Evolutionary conservation across 2,797 vertebrate genomes (phyloP).

Genomic region (Paedocypris micromegethes): DNA sequence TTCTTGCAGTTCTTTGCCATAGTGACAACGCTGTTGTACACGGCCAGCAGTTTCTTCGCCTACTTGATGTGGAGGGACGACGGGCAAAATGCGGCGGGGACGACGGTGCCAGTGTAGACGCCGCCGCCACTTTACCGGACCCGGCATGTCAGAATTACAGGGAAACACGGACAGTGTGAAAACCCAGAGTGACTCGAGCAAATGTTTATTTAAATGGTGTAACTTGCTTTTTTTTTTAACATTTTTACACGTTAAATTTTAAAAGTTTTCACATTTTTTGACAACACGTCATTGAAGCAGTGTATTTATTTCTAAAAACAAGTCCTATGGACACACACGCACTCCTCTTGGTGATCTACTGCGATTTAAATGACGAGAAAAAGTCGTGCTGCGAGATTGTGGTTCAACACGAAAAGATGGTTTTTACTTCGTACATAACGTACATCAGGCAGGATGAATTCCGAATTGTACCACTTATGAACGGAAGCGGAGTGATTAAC

Average conservation of each 20-base stretch:
- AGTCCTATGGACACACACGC: not conserved
- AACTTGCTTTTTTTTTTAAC: not conserved
- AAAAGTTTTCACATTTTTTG: constrained; percentile 3
- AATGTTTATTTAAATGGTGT: constrained; percentile 10
- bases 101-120: constrained; percentile 65
- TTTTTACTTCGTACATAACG: no score
- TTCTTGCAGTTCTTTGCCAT: constrained; percentile 80
- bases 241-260: not conserved
- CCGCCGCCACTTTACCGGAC: not conserved
- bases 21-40: constrained; percentile 72
- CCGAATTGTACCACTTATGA: no score
- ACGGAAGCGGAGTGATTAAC: no score
- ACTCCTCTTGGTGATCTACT: no score
- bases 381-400: no score
- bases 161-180: constrained; percentile 13
- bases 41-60: constrained; percentile 77
- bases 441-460: no score
- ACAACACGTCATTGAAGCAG: constrained; percentile 46
- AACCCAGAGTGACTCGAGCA: not conserved
- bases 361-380: no score
- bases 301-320: constrained; percentile 48
- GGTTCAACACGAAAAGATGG: no score
- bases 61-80: constrained; percentile 78
- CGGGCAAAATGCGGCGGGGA: constrained; percentile 75
- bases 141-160: no score